A percentile compares a stretch with the other conserved stretches of the same genome.
phyloP scores from a whole-genome alignment of 2,888 invertebrate genomes.

The Julus scandinavius region DNA sequence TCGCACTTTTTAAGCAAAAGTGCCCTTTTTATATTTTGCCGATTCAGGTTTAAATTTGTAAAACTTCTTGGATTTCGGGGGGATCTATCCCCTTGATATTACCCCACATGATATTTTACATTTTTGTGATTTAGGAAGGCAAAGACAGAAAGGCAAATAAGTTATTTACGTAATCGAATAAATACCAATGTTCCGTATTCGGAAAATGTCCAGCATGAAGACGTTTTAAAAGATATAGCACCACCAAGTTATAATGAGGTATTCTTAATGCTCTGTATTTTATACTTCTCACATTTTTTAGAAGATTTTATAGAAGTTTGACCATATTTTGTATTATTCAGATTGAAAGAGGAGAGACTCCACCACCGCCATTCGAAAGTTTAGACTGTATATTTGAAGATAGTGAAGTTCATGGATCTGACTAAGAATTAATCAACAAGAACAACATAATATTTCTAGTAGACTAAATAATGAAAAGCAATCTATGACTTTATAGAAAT shows the following conservation, averaged over 20 bases:
- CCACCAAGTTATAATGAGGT: conserved; percentile 21
- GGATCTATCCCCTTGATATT: no score
- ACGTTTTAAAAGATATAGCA: neutral
- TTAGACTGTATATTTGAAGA: neutral
- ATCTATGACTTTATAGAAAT: no score
- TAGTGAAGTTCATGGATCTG: neutral
- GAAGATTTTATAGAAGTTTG: neutral
- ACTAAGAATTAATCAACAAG: neutral
- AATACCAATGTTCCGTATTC: neutral
- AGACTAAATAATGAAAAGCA: no score
- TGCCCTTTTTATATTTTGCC: no score
- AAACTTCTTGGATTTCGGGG: no score
- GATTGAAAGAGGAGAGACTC: neutral
- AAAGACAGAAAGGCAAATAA: neutral
- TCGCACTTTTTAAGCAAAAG: no score
- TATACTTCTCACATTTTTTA: neutral
- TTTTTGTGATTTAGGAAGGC: neutral
- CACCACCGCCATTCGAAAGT: neutral
- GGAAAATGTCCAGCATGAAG: neutral
- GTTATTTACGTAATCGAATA: neutral
- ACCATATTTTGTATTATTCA: neutral
- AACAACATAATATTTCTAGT: no score
- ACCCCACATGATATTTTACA: no score
- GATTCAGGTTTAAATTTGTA: no score
- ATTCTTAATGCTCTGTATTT: neutral